A percentile compares a stretch with the other conserved stretches of the same genome.
Evolutionary conservation across 2,797 vertebrate genomes (phyloP).

Genomic region (Esox masquinongy): DNA sequence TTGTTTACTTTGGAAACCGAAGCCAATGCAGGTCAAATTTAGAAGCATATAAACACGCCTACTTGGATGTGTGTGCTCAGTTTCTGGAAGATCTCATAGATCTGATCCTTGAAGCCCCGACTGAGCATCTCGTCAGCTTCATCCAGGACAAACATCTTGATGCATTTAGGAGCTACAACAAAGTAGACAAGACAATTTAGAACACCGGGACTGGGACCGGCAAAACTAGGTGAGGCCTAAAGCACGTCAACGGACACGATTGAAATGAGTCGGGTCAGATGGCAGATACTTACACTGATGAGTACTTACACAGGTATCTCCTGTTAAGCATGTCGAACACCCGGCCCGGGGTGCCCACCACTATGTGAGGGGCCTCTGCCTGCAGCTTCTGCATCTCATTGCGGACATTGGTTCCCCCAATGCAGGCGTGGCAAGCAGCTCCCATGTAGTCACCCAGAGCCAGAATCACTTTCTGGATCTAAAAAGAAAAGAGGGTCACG

Average conservation of each 20-base stretch:
- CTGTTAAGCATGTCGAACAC: slow-evolving; percentile 97
- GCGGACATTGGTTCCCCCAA: slow-evolving; percentile 93
- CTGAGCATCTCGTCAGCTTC: slow-evolving; percentile 99
- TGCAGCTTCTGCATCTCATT: slow-evolving; percentile 94
- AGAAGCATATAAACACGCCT: slow-evolving; percentile 34
- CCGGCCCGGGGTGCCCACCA: slow-evolving; percentile 95
- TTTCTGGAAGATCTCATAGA: slow-evolving; percentile 99
- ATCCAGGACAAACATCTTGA: slow-evolving; percentile 99
- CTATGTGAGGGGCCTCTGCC: slow-evolving; percentile 93
- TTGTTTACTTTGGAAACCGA: background rate
- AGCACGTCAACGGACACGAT: background rate
- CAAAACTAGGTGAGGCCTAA: background rate
- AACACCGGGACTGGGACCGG: rapidly evolving
- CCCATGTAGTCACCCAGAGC: slow-evolving; percentile 98
- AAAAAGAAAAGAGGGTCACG: slow-evolving; percentile 13
- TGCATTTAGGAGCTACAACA: slow-evolving; percentile 86
- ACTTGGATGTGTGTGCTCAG: slow-evolving; percentile 97
- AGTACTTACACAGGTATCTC: slow-evolving; percentile 87
- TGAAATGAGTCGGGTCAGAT: slow-evolving; percentile 25
- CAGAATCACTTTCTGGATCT: slow-evolving; percentile 99
- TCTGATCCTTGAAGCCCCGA: slow-evolving; percentile 99
- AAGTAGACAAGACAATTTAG: slow-evolving; percentile 2
- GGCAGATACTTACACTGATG: slow-evolving; percentile 39
- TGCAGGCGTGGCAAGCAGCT: slow-evolving; percentile 94
- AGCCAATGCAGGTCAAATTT: too few relatives aligned